Evolutionary conservation across 1,140 invertebrate genomes (phyloP), one percentile per base, ranked within the genome.

Genomic region (Drosophila arizonae): DNA sequence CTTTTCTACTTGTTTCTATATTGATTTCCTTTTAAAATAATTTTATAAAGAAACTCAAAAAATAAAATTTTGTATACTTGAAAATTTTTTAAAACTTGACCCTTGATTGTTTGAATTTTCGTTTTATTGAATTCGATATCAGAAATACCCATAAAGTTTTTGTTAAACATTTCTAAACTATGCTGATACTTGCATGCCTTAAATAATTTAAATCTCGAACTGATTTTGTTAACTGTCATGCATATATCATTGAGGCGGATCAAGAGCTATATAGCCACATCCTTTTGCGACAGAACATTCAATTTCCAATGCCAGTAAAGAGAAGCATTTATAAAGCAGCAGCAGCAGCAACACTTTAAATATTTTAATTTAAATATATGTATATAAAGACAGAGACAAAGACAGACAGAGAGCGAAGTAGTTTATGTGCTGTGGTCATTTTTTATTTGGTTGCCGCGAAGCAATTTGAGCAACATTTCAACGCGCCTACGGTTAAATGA

Each of bases 401-500:
- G 57, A 24, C 1, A 33, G 33, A 11, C 3, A 58, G n/a, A 70
- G 57, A 24, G 21, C 21, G 1, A 64, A 55, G 50, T 30, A 46
- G 57, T 68, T 68, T 52, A 39, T 45, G 33, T 48, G 63, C 48
- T 52, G 26, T 26, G 24, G 63, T 78, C 62, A 77, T 62, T 74
- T 69, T 77, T 79, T 79, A 66, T 75, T 75, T 75, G 76, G 26
- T 79, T 57, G 61, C 64, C 55, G 39, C 58, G 64, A 60, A 71
- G 66, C 79, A 70, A 71, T 73, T 71, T 70, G 75, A 57, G 66
- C 79, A 77, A 75, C 79, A 77, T 81, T 81, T 81, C 79, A 82
- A 79, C 80, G 80, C 75, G 79, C 80, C 81, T 82, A 82, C 72
- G 80, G 76, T 78, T 76, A 74, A 82, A 82, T 82, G 81, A 82